A percentile compares a stretch with the other conserved stretches of the same genome.
These are phyloP conservation scores for Oreochromis aureus DNA, from an alignment of 2,113 vertebrate genomes.

Conservation along the genomic window DNA sequence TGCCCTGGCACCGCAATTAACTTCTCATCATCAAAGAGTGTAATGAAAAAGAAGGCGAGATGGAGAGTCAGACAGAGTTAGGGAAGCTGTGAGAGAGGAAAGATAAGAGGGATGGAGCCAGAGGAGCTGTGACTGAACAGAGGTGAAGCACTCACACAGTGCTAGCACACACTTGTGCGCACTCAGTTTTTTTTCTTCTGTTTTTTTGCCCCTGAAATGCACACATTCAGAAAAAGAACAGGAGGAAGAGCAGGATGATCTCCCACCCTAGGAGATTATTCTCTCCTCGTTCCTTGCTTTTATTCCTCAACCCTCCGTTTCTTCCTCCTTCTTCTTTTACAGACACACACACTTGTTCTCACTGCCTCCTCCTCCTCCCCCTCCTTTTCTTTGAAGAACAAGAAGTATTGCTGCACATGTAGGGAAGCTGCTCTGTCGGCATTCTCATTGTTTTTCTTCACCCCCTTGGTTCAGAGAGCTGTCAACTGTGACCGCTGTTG, in stretches of 20 bases:
- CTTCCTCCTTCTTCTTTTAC: background rate
- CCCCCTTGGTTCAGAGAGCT: slow-evolving; percentile 42
- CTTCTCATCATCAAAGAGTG: slow-evolving; percentile 58
- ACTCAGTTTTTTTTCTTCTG: background rate
- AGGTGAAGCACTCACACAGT: slow-evolving; percentile 14
- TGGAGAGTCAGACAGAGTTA: slow-evolving; percentile 39
- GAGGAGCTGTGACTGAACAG: slow-evolving; percentile 32
- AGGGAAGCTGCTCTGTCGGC: slow-evolving; percentile 45
- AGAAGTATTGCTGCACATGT: slow-evolving; percentile 49
- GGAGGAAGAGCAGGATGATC: slow-evolving; percentile 27
- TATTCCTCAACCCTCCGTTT: slow-evolving; percentile 23
- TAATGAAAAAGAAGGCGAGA: slow-evolving; percentile 46
- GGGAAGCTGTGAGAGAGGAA: slow-evolving; percentile 30
- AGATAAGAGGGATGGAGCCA: slow-evolving; percentile 42
- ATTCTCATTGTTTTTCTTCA: slow-evolving; percentile 21
- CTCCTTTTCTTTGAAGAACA: slow-evolving; percentile 43
- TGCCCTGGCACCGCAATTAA: slow-evolving; percentile 53
- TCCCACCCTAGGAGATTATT: slow-evolving; percentile 24
- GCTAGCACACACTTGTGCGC: background rate
- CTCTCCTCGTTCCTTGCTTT: slow-evolving; percentile 28
- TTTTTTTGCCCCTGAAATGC: background rate
- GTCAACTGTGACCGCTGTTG: slow-evolving; percentile 61
- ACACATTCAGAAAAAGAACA: background rate
- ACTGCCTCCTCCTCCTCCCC: background rate
- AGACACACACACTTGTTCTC: slow-evolving; percentile 15